Conservation (phyloP, 2,797 vertebrate genomes). For the Takifugu ocellatus region DNA sequence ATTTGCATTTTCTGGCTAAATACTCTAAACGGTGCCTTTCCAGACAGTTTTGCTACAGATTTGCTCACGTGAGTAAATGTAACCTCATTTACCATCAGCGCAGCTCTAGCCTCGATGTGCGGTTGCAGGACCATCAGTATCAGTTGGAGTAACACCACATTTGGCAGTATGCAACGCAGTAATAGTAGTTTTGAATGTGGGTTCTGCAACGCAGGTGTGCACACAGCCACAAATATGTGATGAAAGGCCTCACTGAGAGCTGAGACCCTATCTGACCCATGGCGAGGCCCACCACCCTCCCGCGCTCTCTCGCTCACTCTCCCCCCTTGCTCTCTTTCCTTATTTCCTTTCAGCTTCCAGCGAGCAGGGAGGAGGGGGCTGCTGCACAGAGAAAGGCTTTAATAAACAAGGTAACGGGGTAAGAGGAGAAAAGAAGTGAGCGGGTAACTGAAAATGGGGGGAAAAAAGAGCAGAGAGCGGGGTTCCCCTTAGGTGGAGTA, state of each 20-base stretch:
- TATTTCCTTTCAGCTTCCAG: conserved; percentile 33
- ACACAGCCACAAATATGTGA: conserved; percentile 60
- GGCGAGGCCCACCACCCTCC: conserved; percentile 27
- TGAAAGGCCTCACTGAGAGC: conserved; percentile 67
- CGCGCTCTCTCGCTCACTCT: conserved; percentile 5
- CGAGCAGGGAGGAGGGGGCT: conserved; percentile 20
- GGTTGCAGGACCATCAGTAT: background rate
- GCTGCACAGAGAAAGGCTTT: conserved; percentile 30
- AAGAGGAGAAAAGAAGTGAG: conserved; percentile 12
- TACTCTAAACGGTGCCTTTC: no score
- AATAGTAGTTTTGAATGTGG: conserved; percentile 30
- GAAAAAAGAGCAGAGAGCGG: conserved; percentile 66
- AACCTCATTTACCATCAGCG: no score
- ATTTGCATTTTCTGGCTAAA: no score
- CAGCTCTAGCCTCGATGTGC: no score
- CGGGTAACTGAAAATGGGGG: conserved; percentile 14
- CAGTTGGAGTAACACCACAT: background rate
- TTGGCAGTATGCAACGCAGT: conserved; percentile 12
- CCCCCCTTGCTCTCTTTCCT: conserved; percentile 6
- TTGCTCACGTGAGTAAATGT: no score
- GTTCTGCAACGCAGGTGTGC: conserved; percentile 59
- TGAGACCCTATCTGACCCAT: conserved; percentile 63
- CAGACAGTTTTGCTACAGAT: no score
- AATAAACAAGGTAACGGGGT: conserved; percentile 20
- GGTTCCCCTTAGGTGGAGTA: conserved; percentile 85